phyloP scores from a whole-genome alignment of 2,888 invertebrate genomes.

The Sarcophaga carnaria region DNA sequence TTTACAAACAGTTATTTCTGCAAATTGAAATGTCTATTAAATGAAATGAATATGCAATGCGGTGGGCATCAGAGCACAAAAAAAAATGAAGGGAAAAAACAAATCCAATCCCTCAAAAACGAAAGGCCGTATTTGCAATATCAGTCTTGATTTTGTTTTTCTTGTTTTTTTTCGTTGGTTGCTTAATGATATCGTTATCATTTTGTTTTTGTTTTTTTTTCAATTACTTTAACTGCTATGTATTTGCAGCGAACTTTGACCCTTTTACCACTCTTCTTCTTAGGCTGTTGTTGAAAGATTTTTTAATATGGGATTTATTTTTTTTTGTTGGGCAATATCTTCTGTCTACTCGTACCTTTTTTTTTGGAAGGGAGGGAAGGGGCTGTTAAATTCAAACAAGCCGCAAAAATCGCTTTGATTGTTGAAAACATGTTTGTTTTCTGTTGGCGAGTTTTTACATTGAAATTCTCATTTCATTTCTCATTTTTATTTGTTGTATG shows the following conservation, averaged over 20 bases:
- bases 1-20: neutral
- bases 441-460: constrained; percentile 9
- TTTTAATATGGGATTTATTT: too few species aligned
- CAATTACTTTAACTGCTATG: constrained; percentile 35
- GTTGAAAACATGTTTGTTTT: constrained; percentile 65
- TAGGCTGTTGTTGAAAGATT: too few species aligned
- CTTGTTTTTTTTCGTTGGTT: neutral
- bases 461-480: constrained; percentile 21
- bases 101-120: too few species aligned
- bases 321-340: constrained; percentile 16
- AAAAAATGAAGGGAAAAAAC: neutral
- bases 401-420: constrained; percentile 71
- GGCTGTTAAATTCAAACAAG: constrained; percentile 62
- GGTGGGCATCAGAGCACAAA: neutral
- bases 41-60: constrained; percentile 3
- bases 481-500: constrained; percentile 16
- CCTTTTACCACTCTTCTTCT: constrained; percentile 9
- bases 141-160: neutral
- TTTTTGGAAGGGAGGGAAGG: constrained; percentile 15
- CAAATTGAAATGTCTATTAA: constrained; percentile 64
- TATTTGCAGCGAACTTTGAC: constrained; percentile 20
- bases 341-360: constrained; percentile 34
- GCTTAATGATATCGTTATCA: neutral
- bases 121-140: constrained; percentile 27
- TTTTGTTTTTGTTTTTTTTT: neutral